phyloP scores from a whole-genome alignment of 1,140 invertebrate species.

The Drosophila athabasca region DNA sequence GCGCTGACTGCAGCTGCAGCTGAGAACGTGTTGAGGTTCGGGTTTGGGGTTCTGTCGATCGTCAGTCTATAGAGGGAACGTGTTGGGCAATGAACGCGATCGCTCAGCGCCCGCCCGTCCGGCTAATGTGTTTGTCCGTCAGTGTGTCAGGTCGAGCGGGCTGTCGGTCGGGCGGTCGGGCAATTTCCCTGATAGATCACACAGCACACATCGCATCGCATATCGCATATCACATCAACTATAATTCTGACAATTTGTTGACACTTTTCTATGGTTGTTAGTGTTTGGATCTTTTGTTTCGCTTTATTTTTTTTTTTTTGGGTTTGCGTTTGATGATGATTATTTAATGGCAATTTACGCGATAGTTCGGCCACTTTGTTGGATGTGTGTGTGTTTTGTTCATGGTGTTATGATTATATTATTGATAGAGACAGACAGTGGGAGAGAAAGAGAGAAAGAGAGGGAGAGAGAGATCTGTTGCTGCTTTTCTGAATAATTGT shows the following conservation, averaged over 20 bases:
- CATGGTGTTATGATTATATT: conserved; percentile 23
- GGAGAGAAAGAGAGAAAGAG: background rate
- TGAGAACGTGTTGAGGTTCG: background rate
- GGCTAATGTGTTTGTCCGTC: conserved; percentile 25
- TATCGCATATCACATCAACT: conserved; percentile 31
- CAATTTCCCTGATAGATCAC: conserved; percentile 68
- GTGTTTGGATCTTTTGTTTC: conserved; percentile 34
- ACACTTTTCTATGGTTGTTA: conserved; percentile 53
- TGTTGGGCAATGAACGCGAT: conserved; percentile 35
- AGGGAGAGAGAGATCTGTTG: background rate
- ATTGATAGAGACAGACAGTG: conserved; percentile 10
- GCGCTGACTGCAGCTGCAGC: conserved; percentile 15
- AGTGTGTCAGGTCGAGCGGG: too few species aligned
- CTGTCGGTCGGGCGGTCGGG: conserved; percentile 17
- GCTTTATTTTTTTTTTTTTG: conserved; percentile 17
- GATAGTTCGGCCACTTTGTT: conserved; percentile 6
- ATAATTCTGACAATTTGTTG: conserved; percentile 73
- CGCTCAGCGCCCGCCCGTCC: conserved; percentile 15
- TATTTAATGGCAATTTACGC: conserved; percentile 53
- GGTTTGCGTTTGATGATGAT: conserved; percentile 50
- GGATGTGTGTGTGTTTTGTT: too few species aligned
- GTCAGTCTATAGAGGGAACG: conserved; percentile 36
- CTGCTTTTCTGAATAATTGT: conserved; percentile 27
- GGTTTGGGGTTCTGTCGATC: conserved; percentile 14
- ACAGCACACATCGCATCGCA: conserved; percentile 21